Base-by-base conservation (phyloP, 2,113 vertebrate genomes). In the Seriola quinqueradiata region DNA sequence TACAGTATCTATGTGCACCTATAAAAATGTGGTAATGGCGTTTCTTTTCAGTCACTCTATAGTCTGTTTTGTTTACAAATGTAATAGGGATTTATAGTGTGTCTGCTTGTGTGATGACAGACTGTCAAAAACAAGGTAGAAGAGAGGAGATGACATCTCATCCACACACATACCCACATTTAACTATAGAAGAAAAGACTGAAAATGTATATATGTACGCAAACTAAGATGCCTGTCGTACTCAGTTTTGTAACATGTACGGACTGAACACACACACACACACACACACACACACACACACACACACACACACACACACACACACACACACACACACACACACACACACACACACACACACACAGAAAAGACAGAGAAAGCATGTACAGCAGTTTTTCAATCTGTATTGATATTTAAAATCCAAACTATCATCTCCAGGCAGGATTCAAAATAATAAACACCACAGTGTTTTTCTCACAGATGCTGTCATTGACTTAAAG, bases 381-480 rank as follows among this genome's bases (percentile, higher is more conserved):
- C 34, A 58, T 1, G 21, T 14, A 25, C 25, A 21, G 42, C 32
- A n/a, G 34, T 8, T 73, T 69, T 79, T 76, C 61, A 85, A 77
- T 80, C 52, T 74, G 63, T 54, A 44, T n/a, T 81, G 73, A 74
- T 46, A 75, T 83, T 86, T 85, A 23, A 70, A 81, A 63, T 21
- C 57, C 16, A 25, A 65, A 68, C 21, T 21, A 66, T 61, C 11
- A 42, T 76, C 48, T 50, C 63, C 32, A 12, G 16, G 6, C 4
- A 32, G 65, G 5, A 74, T 73, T 77, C 19, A 70, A 16, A 77
- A 21, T 23, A 72, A 77, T 48, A 61, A 63, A 61, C 2, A 61
- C 5, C 4, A 57, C 9, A 8, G 7, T 28, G 4, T 32, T 13
- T 38, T 44, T 59, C 13, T 19, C 19, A 50, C 32, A 54, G 40